A percentile compares a stretch with the other conserved stretches of the same genome.
phyloP scores from a whole-genome alignment of 2,888 invertebrate genomes.

The Chrysodeixis includens region DNA sequence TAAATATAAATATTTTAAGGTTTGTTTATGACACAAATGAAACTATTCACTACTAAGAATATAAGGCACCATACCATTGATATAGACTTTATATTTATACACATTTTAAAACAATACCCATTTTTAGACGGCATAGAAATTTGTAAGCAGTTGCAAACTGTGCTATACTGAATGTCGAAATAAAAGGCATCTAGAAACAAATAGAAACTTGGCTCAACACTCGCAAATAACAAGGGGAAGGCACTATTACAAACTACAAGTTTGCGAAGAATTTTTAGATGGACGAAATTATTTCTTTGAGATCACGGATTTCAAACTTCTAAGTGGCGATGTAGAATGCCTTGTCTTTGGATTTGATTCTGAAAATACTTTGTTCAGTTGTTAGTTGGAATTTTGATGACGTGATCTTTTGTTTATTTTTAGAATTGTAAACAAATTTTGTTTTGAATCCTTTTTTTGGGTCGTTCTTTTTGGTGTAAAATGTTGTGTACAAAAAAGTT shows the following conservation, averaged over 20 bases:
- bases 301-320: conserved; percentile 25
- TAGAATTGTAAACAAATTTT: background rate
- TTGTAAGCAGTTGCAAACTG: conserved; percentile 45
- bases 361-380: background rate
- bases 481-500: no score
- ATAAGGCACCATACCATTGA: background rate
- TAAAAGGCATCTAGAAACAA: conserved; percentile 53
- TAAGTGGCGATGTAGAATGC: conserved; percentile 14
- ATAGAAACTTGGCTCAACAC: conserved; percentile 48
- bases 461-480: no score
- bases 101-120: background rate
- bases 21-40: no score
- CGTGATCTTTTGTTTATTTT: background rate
- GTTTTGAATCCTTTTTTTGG: no score
- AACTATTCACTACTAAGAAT: no score
- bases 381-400: background rate
- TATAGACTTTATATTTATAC: no score
- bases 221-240: conserved; percentile 40
- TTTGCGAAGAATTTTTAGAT: conserved; percentile 34
- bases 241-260: conserved; percentile 32
- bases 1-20: no score
- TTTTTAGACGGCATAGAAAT: no score
- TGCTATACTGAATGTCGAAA: conserved; percentile 47
- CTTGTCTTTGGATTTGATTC: conserved; percentile 16
- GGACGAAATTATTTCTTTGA: conserved; percentile 43